Base-by-base conservation (phyloP, 2,113 vertebrate genomes). In the Coregonus clupeaformis region DNA sequence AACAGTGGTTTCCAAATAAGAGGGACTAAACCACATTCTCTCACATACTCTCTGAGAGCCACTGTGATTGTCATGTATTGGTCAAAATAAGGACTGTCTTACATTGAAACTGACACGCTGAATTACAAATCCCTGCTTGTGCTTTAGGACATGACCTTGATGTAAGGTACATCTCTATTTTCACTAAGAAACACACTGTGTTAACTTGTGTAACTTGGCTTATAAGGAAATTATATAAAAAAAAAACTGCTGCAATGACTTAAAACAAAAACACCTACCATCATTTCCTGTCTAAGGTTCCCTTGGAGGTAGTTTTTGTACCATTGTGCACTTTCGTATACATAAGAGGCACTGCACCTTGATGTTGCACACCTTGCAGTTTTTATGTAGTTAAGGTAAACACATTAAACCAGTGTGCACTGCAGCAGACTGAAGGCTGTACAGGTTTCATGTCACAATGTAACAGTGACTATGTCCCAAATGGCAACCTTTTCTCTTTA, bases 251-350 rank as follows among this genome's bases (percentile, higher is more conserved):
- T n/a, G n/a, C n/a, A n/a, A n/a, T n/a, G 3, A 45, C 27, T 27
- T 27, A 1, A 45, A 45, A 45, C 5, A 45, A 24, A 80, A 75
- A 83, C 67, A 73, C 20, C 11, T 76, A 18, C 79, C 83, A 78
- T 29, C 18, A 0, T 71, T 90, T 90, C 86, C 88, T 89, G 87
- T 72, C 69, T 65, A 27, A 59, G 73, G 49, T 60, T 60, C 7
- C 52, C 69, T n/a, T n/a, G n/a, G n/a, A n/a, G n/a, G n/a, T n/a
- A n/a, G n/a, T n/a, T n/a, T n/a, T n/a, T n/a, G n/a, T n/a, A n/a
- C n/a, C n/a, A n/a, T n/a, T n/a, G n/a, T n/a, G n/a, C 25, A 30
- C 63, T 13, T 47, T 77, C 67, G 22, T 63, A 67, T 32, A 65
- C 85, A 78, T 86, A 75, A 85, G 73, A 84, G 74, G 32, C 36